These are phyloP conservation scores for Diacarnus erythraeanus DNA, from an alignment of 37 sponge, comb jelly and placozoan genomes.

Conservation along the genomic window DNA sequence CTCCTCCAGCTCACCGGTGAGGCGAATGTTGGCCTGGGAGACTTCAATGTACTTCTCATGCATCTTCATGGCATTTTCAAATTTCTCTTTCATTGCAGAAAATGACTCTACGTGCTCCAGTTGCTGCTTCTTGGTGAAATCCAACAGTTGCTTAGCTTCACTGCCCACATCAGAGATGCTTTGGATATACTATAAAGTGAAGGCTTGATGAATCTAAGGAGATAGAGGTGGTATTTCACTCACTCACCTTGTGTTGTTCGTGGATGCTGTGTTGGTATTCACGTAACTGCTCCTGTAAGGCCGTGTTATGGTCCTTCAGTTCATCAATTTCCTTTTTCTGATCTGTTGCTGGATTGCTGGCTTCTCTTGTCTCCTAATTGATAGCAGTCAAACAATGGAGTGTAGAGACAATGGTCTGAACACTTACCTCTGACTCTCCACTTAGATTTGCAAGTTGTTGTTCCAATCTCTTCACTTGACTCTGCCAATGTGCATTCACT, in stretches of 20 bases:
- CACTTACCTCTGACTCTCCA: too few species aligned
- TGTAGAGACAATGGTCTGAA: too few species aligned
- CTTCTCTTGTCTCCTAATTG: too few species aligned
- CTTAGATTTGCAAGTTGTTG: neutral
- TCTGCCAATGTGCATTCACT: slow-evolving; percentile 16
- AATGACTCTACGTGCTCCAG: slow-evolving; percentile 41
- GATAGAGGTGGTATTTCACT: neutral
- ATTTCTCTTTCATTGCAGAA: slow-evolving; percentile 11
- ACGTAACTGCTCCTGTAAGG: slow-evolving; percentile 41
- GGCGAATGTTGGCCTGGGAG: slow-evolving; percentile 11
- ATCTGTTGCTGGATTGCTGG: too few species aligned
- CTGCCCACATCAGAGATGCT: neutral
- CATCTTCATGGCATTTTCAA: neutral
- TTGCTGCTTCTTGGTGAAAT: slow-evolving; percentile 52
- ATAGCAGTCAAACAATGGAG: too few species aligned
- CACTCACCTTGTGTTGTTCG: slow-evolving; percentile 30
- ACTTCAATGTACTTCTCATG: slow-evolving; percentile 17
- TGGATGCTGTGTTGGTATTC: slow-evolving; percentile 28
- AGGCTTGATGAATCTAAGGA: neutral
- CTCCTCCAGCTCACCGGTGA: slow-evolving; percentile 40
- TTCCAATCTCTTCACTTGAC: slow-evolving; percentile 2
- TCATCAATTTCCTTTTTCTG: slow-evolving; percentile 20
- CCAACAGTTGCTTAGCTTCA: neutral
- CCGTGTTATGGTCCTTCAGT: slow-evolving; percentile 48
- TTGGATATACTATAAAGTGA: neutral